Evolutionary conservation across 1,140 invertebrate genomes (phyloP), one percentile per base, ranked within the genome.

Genomic region (Apis laboriosa): DNA sequence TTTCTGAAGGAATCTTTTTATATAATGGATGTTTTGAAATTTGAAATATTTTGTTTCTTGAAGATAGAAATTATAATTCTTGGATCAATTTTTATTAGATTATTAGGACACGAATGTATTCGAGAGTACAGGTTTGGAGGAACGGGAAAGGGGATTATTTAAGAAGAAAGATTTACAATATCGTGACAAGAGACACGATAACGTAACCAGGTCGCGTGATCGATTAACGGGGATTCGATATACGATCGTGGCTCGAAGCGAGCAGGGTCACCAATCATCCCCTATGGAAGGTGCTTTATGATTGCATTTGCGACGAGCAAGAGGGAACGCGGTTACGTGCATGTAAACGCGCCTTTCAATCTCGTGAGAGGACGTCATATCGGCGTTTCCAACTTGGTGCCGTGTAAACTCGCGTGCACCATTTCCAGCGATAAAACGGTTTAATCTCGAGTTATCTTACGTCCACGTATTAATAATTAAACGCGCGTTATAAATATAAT

Each of bases 271-370:
- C 80, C 72, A 61, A 82, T 82, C 80, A 82, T 49, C 64, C 73
- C 64, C 64, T 60, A 21, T 64, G 80, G 64, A 58, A 81, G 15
- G 49, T 66, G 80, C 80, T 82, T 82, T 82, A 68, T 77, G 73
- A 68, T 43, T 34, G 73, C 55, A 28, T 53, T 77, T 63, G 17
- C 73, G 49, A 64, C 61, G 60, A 74, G 12, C 72, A 63, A 24
- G 70, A 58, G 19, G 9, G 78, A 13, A 64, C n/a, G 28, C 61
- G 49, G 78, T 55, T 80, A 80, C 60, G 70, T 72, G 51, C 71
- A 49, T 80, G 78, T 80, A 80, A 80, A 80, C 71, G 51, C 53
- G 71, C 49, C 51, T 74, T 80, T 80, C 78, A 80, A 80, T 80
- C 78, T 80, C 78, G 78, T 80, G 78, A 80, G 71, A 66, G 43